Percentiles rank a stretch among this genome's conserved stretches.
These are phyloP conservation scores for Lota lota DNA, from an alignment of 2,113 vertebrate species.

Conservation along the genomic window DNA sequence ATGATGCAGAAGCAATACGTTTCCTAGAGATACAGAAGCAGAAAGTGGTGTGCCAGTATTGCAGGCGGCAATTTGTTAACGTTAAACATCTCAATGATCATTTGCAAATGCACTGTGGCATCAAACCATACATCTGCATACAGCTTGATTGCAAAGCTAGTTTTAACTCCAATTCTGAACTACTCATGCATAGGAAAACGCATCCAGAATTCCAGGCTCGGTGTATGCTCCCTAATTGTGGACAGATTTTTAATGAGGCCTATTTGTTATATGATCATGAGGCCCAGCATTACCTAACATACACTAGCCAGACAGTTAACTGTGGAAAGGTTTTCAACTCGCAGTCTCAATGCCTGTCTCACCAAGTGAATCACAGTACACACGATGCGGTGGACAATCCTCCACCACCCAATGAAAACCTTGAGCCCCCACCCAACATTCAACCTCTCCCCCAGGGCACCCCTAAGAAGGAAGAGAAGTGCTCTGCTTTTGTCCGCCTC, in stretches of 20 bases:
- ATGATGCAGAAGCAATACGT: slow-evolving; percentile 93
- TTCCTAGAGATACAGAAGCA: slow-evolving; percentile 98
- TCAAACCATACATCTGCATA: slow-evolving; percentile 96
- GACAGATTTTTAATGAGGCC: slow-evolving; percentile 90
- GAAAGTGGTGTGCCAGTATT: slow-evolving; percentile 98
- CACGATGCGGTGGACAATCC: slow-evolving; percentile 40
- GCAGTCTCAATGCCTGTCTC: slow-evolving; percentile 86
- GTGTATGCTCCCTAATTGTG: slow-evolving; percentile 98
- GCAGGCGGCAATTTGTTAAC: slow-evolving; percentile 95
- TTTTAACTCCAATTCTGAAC: slow-evolving; percentile 92
- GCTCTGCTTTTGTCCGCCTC: slow-evolving; percentile 21
- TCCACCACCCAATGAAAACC: slow-evolving; percentile 30
- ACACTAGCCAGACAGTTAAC: slow-evolving; percentile 84
- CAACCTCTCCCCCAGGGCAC: slow-evolving; percentile 27
- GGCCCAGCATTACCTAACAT: slow-evolving; percentile 98
- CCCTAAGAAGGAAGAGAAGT: slow-evolving; percentile 15
- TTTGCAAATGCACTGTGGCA: slow-evolving; percentile 96
- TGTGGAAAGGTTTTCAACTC: slow-evolving; percentile 93
- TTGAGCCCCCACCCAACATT: slow-evolving; percentile 23
- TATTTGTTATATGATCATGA: slow-evolving; percentile 97
- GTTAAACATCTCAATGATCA: slow-evolving; percentile 96
- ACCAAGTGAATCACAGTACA: slow-evolving; percentile 79
- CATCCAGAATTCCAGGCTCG: slow-evolving; percentile 92
- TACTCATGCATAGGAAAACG: slow-evolving; percentile 89
- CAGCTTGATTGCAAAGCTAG: slow-evolving; percentile 95